Conservation (phyloP, 2,888 invertebrate species). For the Cosmorhoe ocellata region DNA sequence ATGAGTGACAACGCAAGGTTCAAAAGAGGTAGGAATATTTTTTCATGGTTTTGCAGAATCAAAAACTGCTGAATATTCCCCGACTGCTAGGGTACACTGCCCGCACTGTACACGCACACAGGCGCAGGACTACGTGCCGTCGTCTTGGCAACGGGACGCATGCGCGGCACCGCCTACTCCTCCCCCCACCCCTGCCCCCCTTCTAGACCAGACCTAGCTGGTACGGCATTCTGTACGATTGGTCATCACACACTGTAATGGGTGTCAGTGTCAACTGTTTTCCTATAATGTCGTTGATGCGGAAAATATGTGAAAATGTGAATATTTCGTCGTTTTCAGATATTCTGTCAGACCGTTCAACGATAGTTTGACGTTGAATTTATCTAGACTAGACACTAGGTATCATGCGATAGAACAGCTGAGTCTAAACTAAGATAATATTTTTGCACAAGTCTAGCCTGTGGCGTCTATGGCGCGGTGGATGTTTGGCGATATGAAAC, state of each 20-base stretch:
- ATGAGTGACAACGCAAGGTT: too few species aligned
- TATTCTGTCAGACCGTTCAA: too few species aligned
- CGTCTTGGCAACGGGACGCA: constrained; percentile 84
- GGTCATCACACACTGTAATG: constrained; percentile 33
- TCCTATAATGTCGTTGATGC: constrained; percentile 1
- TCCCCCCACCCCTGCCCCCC: constrained; percentile 52
- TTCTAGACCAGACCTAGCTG: constrained; percentile 48
- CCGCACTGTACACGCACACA: constrained; percentile 56
- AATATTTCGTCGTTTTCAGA: neutral
- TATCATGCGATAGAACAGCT: too few species aligned
- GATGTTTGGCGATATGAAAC: too few species aligned
- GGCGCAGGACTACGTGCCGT: constrained; percentile 78
- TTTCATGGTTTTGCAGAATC: too few species aligned
- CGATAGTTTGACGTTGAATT: too few species aligned
- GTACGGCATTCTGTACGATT: constrained; percentile 36
- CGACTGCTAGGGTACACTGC: neutral
- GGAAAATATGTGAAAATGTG: constrained; percentile 6
- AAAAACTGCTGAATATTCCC: neutral
- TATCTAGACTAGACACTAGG: too few species aligned
- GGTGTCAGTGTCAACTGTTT: constrained; percentile 26
- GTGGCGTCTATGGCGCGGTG: too few species aligned
- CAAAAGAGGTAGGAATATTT: too few species aligned
- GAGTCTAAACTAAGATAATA: too few species aligned
- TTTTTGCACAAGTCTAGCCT: too few species aligned
- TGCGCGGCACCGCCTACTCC: constrained; percentile 79